Evolutionary conservation across 2,888 invertebrate genomes (phyloP), one percentile per base, ranked within the genome.

Genomic region (Spicauda simplicius): DNA sequence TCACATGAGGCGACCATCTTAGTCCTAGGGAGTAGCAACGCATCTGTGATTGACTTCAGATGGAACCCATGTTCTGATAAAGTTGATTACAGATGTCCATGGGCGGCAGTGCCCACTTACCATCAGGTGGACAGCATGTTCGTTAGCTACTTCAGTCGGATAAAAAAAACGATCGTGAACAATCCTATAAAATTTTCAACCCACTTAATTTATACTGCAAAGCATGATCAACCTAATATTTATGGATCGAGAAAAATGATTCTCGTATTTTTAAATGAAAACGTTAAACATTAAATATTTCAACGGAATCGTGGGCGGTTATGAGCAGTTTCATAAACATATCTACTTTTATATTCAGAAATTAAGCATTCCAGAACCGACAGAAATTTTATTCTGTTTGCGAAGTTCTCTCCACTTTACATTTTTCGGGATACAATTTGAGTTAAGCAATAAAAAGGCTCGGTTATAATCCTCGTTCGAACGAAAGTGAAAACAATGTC

Each of bases 271-370:
- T 37, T 37, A 12, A 41, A 14, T 41, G 14, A 41, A 58, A 12
- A 58, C 12, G 41, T 20, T 58, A 25, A n/a, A 25, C 25, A 2
- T 45, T 16, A 45, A 58, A 18, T 57, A 57, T 64, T 64, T 56
- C 56, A 50, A 57, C 14, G 37, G 50, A 64, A 56, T 37, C 3
- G 57, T 50, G 19, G 33, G 50, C 64, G 50, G 64, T 64, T 57
- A 64, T 64, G 64, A 64, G 52, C 64, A 57, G 57, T 64, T 64
- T 57, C 57, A 64, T 64, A 57, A 64, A 64, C 41, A 60, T 52
- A 59, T 45, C 53, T 45, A 59, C 59, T 65, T 65, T 59, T 58
- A 57, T 59, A 65, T 65, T 59, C 59, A 58, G 41, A 58, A 65
- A 65, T 65, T 65, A 53, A 45, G 65, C 59, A 65, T 65, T 65